Base-by-base conservation (phyloP, 2,113 vertebrate species). In the Miniopterus natalensis region DNA sequence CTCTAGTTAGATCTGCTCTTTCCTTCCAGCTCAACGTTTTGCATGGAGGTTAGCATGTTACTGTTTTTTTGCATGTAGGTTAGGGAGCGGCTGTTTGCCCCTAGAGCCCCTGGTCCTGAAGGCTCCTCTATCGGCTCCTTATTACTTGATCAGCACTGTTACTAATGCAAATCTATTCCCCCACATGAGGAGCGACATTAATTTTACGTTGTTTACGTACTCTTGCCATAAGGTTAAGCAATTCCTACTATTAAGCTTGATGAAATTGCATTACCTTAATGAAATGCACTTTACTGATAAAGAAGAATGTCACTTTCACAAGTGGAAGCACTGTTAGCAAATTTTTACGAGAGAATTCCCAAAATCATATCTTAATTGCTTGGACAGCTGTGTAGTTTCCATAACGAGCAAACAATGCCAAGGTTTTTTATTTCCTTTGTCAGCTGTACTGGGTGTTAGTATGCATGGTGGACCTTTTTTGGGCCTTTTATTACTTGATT, bases 311-410 rank as follows among this genome's bases (percentile, higher is more conserved):
- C 98, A 99, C 98, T 99, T 99, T 99, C 98, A 98, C 98, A 98
- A 99, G 98, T 98, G 98, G 98, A 98, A 99, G 97, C 23, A 93
- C 98, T 98, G 98, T 98, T 99, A 99, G 98, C 98, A 98, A 98
- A 98, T 99, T 98, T 99, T 99, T 98, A 98, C 66, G 95, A 98
- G 98, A 98, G 98, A 99, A 99, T 98, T 98, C 98, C 98, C 98
- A 97, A 99, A 98, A 99, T 99, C 98, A 98, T 98, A 98, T 98
- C 98, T 99, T 99, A 99, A 99, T 99, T 99, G 98, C 98, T 98
- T 98, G 97, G 98, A 99, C 98, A 99, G 98, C 98, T 99, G 98
- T 98, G 98, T 98, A 98, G 98, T 99, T 99, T 99, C 99, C 98
- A 99, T 99, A 99, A 99, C 80, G 98, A 99, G 98, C 98, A 98